Conservation (phyloP, 1,140 invertebrate genomes). For the Microvelia longipes region DNA sequence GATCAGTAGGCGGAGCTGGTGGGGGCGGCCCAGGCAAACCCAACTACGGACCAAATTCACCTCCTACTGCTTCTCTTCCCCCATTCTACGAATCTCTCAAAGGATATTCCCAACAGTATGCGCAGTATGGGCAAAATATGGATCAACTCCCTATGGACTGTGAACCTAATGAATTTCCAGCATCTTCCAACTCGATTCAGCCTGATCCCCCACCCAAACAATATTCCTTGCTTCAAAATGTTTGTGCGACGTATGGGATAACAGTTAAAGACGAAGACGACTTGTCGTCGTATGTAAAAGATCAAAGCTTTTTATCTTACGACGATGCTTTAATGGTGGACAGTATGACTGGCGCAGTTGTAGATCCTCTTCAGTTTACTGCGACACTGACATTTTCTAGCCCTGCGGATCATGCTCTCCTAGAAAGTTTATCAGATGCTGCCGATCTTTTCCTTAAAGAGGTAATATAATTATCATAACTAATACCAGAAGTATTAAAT, state of each 20-base stretch:
- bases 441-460: slow-evolving; percentile 53
- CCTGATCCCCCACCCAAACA: slow-evolving; percentile 37
- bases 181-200: slow-evolving; percentile 31
- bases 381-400: slow-evolving; percentile 61
- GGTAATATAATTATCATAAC: slow-evolving; percentile 12
- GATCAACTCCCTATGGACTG: slow-evolving; percentile 51
- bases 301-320: slow-evolving; percentile 33
- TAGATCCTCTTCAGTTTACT: slow-evolving; percentile 64
- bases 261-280: slow-evolving; percentile 58
- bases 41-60: slow-evolving; percentile 67
- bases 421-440: slow-evolving; percentile 53
- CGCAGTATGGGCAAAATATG: slow-evolving; percentile 27
- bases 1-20: slow-evolving; percentile 35
- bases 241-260: slow-evolving; percentile 53
- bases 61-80: slow-evolving; percentile 62
- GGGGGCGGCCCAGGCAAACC: slow-evolving; percentile 35
- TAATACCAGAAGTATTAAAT: neutral
- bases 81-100: slow-evolving; percentile 74
- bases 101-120: slow-evolving; percentile 31
- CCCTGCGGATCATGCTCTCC: slow-evolving; percentile 51
- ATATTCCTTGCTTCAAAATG: slow-evolving; percentile 63
- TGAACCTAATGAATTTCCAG: slow-evolving; percentile 34
- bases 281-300: slow-evolving; percentile 54
- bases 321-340: slow-evolving; percentile 69
- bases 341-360: slow-evolving; percentile 51